Percentiles rank a stretch among this genome's conserved stretches.
phyloP scores from a whole-genome alignment of 2,888 invertebrate species.

The Netelia melanura region DNA sequence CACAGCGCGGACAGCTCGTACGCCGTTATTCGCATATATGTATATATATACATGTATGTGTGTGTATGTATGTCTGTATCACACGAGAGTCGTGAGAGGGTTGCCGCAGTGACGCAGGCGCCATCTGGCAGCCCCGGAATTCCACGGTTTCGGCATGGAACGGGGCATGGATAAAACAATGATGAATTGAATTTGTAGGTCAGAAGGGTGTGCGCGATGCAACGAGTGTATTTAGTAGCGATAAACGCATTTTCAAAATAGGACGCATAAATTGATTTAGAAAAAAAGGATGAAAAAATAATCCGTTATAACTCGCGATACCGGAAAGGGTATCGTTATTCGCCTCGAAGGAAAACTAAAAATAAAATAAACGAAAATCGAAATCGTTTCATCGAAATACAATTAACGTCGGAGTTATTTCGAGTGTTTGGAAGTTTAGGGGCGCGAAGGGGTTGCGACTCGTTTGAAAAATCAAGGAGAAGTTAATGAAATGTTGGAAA shows the following conservation, averaged over 20 bases:
- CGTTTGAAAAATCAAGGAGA: too few species aligned
- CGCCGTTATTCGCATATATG: neutral
- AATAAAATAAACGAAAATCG: too few species aligned
- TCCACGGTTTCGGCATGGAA: constrained; percentile 45
- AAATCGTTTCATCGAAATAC: too few species aligned
- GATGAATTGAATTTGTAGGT: constrained; percentile 74
- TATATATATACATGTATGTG: neutral
- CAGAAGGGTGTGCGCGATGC: constrained; percentile 64
- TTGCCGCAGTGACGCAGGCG: constrained; percentile 68
- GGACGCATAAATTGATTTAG: neutral
- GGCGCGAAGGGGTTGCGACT: too few species aligned
- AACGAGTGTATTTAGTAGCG: constrained; percentile 6
- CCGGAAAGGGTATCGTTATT: neutral
- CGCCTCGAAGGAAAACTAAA: too few species aligned
- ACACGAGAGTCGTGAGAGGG: constrained; percentile 50
- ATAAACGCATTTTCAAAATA: constrained; percentile 23
- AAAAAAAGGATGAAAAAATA: neutral
- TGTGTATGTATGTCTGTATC: neutral
- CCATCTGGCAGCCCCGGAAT: constrained; percentile 71
- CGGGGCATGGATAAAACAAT: constrained; percentile 59
- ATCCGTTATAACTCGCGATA: neutral
- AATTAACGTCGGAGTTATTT: too few species aligned
- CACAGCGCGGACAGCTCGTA: neutral
- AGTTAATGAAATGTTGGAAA: too few species aligned
- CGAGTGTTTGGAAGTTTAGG: too few species aligned